phyloP scores from a whole-genome alignment of 2,113 vertebrate genomes.

The Perca flavescens region DNA sequence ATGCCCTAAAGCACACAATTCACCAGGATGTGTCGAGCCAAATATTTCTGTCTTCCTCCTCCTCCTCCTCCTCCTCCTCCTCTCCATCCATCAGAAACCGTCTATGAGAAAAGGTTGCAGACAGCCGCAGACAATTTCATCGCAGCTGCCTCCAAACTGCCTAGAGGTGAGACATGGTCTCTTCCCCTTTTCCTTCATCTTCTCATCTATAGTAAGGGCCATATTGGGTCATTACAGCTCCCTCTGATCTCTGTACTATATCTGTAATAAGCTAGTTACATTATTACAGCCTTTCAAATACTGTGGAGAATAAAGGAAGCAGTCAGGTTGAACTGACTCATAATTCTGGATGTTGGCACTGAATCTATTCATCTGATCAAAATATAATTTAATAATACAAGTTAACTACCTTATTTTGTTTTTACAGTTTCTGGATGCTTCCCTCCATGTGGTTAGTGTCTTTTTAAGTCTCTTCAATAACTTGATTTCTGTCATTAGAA shows the following conservation, averaged over 20 bases:
- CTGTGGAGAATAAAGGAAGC: constrained; percentile 30
- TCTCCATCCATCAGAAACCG: constrained; percentile 72
- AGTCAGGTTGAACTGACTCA: constrained; percentile 34
- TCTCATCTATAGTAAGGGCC: constrained; percentile 58
- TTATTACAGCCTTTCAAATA: constrained; percentile 52
- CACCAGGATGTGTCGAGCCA: constrained; percentile 57
- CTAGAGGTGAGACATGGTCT: constrained; percentile 80
- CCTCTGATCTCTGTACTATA: constrained; percentile 61
- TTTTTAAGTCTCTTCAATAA: background rate
- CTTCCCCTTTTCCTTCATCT: constrained; percentile 65
- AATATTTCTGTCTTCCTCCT: constrained; percentile 62
- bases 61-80: constrained; percentile 32
- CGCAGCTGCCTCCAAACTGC: constrained; percentile 80
- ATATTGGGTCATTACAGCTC: constrained; percentile 64
- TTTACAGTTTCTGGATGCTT: constrained; percentile 78
- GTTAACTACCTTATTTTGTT: constrained; percentile 36
- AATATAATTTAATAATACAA: background rate
- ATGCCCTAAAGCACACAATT: constrained; percentile 62
- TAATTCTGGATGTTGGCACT: background rate
- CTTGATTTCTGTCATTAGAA: background rate
- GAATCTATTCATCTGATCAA: constrained; percentile 13
- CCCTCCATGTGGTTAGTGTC: constrained; percentile 82
- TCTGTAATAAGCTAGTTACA: constrained; percentile 54
- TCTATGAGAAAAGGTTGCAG: constrained; percentile 77
- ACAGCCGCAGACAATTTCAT: constrained; percentile 81